Conservation (phyloP, 2,113 vertebrate species). For the Coregonus clupeaformis region DNA sequence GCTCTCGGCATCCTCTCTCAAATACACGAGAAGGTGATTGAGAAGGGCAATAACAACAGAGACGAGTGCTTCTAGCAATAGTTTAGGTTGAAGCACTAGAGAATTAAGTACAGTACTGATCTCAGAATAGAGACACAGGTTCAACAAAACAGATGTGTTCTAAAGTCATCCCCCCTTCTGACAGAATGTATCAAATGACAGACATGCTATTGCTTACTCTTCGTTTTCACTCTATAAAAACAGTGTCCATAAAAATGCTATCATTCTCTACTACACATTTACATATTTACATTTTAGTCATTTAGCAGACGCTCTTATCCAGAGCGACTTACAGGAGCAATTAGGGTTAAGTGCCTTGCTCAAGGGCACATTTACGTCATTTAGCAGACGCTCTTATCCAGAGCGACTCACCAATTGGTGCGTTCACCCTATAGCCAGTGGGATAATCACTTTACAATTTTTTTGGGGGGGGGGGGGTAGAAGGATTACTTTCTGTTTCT, state of each 20-base stretch:
- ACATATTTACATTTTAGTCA: too few species aligned
- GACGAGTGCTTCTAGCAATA: constrained; percentile 33
- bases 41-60: constrained; percentile 30
- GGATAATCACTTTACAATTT: too few species aligned
- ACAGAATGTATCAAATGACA: not conserved
- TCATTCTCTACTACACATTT: not conserved
- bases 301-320: too few species aligned
- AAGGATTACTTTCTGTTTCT: too few species aligned
- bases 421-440: too few species aligned
- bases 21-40: constrained; percentile 45
- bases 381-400: too few species aligned
- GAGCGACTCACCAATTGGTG: too few species aligned
- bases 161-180: not conserved
- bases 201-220: not conserved
- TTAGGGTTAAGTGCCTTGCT: too few species aligned
- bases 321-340: too few species aligned
- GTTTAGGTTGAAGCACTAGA: constrained; percentile 47
- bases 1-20: constrained; percentile 33
- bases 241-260: not conserved
- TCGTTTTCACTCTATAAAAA: not conserved
- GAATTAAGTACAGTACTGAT: not conserved
- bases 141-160: not conserved
- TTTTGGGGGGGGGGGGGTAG: too few species aligned
- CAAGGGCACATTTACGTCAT: too few species aligned
- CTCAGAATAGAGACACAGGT: not conserved